phyloP scores from a whole-genome alignment of 1,140 invertebrate species.

The Drosophila micromelanica region DNA sequence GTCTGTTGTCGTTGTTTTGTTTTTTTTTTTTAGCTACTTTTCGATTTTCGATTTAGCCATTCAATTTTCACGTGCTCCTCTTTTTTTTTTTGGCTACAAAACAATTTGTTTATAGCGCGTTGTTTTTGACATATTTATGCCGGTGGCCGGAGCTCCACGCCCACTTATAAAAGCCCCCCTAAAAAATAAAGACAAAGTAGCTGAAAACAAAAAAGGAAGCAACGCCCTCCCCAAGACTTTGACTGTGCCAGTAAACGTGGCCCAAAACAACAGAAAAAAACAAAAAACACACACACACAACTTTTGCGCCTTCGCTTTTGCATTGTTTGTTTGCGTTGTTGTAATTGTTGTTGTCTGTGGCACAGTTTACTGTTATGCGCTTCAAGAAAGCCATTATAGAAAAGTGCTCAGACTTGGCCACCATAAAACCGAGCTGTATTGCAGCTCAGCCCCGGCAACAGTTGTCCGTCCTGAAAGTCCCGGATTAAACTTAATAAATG shows the following conservation, averaged over 20 bases:
- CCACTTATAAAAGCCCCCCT: constrained; percentile 2
- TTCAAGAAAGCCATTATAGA: constrained; percentile 38
- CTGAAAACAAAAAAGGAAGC: constrained; percentile 39
- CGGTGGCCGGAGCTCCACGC: constrained; percentile 59
- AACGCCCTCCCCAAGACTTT: constrained; percentile 21
- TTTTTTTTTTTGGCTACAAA: constrained; percentile 61
- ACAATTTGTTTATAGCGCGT: constrained; percentile 80
- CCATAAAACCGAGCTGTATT: constrained; percentile 6
- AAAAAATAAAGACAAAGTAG: constrained; percentile 35
- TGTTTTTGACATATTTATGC: constrained; percentile 83
- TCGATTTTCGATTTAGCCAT: constrained; percentile 56
- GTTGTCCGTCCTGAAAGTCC: constrained; percentile 21
- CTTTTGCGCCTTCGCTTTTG: constrained; percentile 21
- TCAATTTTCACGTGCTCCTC: constrained; percentile 56
- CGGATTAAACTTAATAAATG: constrained; percentile 15
- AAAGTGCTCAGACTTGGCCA: constrained; percentile 27
- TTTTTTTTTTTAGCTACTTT: constrained; percentile 25
- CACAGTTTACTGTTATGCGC: constrained; percentile 63
- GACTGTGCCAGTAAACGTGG: constrained; percentile 21
- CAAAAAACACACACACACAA: neutral
- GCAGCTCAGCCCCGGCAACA: constrained; percentile 23
- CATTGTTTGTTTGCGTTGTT: constrained; percentile 24
- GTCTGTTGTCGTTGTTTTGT: constrained; percentile 6
- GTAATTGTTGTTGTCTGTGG: constrained; percentile 62
- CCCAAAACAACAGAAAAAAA: constrained; percentile 6